Percentiles rank a stretch among this genome's conserved stretches.
phyloP scores from a whole-genome alignment of 1,140 invertebrate species.

The Dinothrombium tinctorium region DNA sequence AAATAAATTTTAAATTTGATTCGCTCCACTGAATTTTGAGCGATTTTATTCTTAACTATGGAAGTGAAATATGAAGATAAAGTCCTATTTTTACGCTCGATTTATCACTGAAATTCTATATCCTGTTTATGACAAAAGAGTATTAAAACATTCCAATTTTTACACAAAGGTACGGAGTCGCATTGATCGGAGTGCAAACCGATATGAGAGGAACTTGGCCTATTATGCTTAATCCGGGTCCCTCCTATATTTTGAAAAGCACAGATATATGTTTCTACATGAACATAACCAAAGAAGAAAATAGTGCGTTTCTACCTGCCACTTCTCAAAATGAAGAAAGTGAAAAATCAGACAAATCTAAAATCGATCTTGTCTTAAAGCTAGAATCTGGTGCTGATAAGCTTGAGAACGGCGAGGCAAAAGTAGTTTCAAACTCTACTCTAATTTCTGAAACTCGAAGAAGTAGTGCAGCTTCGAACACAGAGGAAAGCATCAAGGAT shows the following conservation, averaged over 20 bases:
- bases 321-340: background rate
- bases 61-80: too few relatives aligned
- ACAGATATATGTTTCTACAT: conserved; percentile 94
- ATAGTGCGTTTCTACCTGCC: conserved; percentile 52
- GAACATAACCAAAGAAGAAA: conserved; percentile 91
- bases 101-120: too few relatives aligned
- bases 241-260: conserved; percentile 56
- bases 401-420: background rate
- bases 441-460: background rate
- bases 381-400: background rate
- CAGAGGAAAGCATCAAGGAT: conserved; percentile 1
- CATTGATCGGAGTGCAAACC: conserved; percentile 72
- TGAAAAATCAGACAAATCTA: background rate
- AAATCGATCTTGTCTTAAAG: background rate
- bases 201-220: conserved; percentile 58
- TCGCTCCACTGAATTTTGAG: too few relatives aligned
- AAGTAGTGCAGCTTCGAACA: background rate
- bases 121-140: too few relatives aligned
- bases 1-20: too few relatives aligned
- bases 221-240: conserved; percentile 85
- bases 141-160: background rate
- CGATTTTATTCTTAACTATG: too few relatives aligned
- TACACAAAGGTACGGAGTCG: conserved; percentile 59
- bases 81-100: too few relatives aligned
- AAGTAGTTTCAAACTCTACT: background rate